phyloP scores from a whole-genome alignment of 2,888 invertebrate species.

The Volucella inanis region DNA sequence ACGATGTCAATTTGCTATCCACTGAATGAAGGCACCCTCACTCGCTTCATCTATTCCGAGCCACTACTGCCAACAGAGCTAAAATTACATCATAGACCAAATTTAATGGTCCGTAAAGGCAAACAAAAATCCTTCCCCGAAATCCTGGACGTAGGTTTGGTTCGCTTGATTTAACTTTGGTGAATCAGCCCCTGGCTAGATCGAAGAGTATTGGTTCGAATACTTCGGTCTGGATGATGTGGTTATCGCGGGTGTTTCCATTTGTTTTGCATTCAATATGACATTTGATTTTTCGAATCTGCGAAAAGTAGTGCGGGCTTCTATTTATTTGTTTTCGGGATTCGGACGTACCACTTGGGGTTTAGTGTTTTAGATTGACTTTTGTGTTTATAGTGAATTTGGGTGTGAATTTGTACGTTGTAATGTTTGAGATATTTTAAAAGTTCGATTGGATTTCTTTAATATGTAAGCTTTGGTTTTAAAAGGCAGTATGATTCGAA shows the following conservation, averaged over 20 bases:
- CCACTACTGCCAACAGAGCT: slow-evolving; percentile 30
- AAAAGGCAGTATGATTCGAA: no score
- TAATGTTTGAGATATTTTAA: no score
- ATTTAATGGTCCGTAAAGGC: slow-evolving; percentile 61
- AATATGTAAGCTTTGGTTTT: no score
- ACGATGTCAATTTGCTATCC: slow-evolving; percentile 61
- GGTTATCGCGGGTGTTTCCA: slow-evolving; percentile 61
- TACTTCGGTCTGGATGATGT: slow-evolving; percentile 18
- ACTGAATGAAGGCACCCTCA: slow-evolving; percentile 19
- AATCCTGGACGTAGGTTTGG: slow-evolving; percentile 54
- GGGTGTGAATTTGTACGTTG: no score
- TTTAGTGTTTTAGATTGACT: not conserved
- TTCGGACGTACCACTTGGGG: not conserved
- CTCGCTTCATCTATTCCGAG: not conserved
- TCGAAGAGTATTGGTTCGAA: no score
- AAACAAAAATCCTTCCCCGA: slow-evolving; percentile 24
- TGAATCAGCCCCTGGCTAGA: slow-evolving; percentile 46
- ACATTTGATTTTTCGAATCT: slow-evolving; percentile 46
- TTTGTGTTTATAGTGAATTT: slow-evolving; percentile 1
- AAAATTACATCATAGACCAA: slow-evolving; percentile 59
- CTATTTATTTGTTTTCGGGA: slow-evolving; percentile 31
- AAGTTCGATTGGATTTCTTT: no score
- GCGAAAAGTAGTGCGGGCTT: slow-evolving; percentile 46
- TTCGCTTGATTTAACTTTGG: slow-evolving; percentile 61
- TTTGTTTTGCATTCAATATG: slow-evolving; percentile 54